Conservation (phyloP, 2,888 invertebrate species). For the Iselma pallidipennis region DNA sequence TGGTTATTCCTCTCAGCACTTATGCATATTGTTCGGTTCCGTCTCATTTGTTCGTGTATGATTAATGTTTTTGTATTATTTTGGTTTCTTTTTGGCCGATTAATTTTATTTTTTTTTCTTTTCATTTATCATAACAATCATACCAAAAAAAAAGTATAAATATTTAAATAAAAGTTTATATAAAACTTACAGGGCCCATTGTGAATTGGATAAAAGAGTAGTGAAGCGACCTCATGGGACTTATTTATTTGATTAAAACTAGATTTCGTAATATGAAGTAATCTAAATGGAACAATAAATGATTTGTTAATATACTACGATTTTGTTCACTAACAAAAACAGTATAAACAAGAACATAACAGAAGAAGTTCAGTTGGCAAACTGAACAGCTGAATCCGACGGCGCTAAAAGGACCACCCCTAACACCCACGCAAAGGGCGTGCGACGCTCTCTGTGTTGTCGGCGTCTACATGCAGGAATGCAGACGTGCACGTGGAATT, state of each 20-base stretch:
- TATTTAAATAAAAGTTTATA: not conserved
- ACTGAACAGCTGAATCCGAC: conserved; percentile 26
- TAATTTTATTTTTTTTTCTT: no score
- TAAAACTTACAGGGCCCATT: not conserved
- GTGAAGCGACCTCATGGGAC: not conserved
- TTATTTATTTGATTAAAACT: not conserved
- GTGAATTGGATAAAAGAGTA: not conserved
- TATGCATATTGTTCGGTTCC: not conserved
- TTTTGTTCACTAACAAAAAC: conserved; percentile 17
- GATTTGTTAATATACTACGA: not conserved
- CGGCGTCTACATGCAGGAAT: conserved; percentile 29
- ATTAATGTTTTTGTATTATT: not conserved
- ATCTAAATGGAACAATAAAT: conserved; percentile 13
- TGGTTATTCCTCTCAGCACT: not conserved
- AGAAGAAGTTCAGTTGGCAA: conserved; percentile 23
- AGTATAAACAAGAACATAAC: conserved; percentile 22
- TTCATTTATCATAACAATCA: not conserved
- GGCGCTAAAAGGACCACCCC: conserved; percentile 31
- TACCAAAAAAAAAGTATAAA: not conserved
- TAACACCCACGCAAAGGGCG: conserved; percentile 39
- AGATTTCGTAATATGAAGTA: conserved; percentile 14
- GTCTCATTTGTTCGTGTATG: not conserved
- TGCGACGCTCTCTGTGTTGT: conserved; percentile 32
- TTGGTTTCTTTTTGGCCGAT: not conserved
- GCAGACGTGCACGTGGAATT: conserved; percentile 30